These are phyloP conservation scores for Brachionus manjavacas DNA, from an alignment of 1,140 invertebrate species.

Conservation along the genomic window DNA sequence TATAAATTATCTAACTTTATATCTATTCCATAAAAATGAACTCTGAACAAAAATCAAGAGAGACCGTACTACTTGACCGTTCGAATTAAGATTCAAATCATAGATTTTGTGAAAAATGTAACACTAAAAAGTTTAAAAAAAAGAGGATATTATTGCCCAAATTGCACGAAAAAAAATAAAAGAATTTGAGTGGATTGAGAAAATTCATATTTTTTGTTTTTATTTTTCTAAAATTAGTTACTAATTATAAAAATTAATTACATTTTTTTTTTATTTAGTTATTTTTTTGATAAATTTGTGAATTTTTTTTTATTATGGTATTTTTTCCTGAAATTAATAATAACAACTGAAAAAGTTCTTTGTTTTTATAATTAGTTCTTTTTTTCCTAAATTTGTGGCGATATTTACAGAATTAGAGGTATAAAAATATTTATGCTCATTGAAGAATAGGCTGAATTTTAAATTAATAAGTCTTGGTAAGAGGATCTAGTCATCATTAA, in stretches of 20 bases:
- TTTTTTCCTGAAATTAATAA: background rate
- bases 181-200: background rate
- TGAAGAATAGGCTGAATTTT: too few species aligned
- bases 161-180: background rate
- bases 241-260: background rate
- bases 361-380: background rate
- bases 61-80: background rate
- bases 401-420: background rate
- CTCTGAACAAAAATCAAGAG: background rate
- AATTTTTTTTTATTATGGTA: background rate
- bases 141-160: background rate
- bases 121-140: background rate
- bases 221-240: background rate
- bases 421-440: background rate
- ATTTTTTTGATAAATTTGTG: background rate
- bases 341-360: background rate
- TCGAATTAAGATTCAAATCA: too few species aligned
- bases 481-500: too few species aligned
- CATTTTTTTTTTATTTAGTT: background rate
- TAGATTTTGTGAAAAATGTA: too few species aligned
- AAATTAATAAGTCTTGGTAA: too few species aligned
- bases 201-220: background rate
- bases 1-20: background rate
- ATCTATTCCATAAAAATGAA: background rate
- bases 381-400: background rate